A percentile compares a stretch with the other conserved stretches of the same genome.
Conservation (phyloP, 2,113 vertebrate species). For the Nerophis ophidion region DNA sequence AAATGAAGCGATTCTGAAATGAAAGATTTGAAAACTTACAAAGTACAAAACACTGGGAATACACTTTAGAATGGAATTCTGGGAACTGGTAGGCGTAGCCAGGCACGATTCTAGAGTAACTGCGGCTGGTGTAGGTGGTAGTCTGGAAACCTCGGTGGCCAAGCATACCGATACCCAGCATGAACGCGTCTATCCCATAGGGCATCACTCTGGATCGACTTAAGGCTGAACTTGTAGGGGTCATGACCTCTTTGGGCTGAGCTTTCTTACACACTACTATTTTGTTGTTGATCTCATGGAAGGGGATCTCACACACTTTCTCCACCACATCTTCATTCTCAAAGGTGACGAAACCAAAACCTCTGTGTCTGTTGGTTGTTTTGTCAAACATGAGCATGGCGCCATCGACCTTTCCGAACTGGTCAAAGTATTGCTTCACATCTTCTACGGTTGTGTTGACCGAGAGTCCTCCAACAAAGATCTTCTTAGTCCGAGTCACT, state of each 20-base stretch:
- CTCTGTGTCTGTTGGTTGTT: too few relatives aligned
- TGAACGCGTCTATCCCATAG: constrained; percentile 98
- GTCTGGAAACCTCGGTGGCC: constrained; percentile 95
- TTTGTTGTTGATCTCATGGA: too few relatives aligned
- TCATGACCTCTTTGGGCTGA: constrained; percentile 99
- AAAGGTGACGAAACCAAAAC: too few relatives aligned
- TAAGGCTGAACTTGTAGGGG: constrained; percentile 88
- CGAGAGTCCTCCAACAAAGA: too few relatives aligned
- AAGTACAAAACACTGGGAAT: background rate
- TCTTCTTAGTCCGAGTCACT: too few relatives aligned
- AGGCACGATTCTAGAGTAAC: constrained; percentile 89
- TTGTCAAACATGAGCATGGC: too few relatives aligned
- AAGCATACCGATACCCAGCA: constrained; percentile 98
- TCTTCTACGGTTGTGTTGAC: too few relatives aligned
- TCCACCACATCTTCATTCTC: too few relatives aligned
- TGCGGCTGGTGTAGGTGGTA: constrained; percentile 89
- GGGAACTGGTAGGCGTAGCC: constrained; percentile 96
- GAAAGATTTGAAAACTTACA: constrained; percentile 5
- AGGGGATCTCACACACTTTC: too few relatives aligned
- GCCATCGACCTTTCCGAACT: too few relatives aligned
- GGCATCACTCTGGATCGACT: constrained; percentile 96
- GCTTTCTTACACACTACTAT: constrained; percentile 99
- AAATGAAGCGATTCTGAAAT: constrained; percentile 77
- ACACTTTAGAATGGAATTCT: too few relatives aligned
- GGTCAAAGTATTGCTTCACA: too few relatives aligned